Conservation (phyloP, 2,113 vertebrate species). For the Callopanchax toddi region DNA sequence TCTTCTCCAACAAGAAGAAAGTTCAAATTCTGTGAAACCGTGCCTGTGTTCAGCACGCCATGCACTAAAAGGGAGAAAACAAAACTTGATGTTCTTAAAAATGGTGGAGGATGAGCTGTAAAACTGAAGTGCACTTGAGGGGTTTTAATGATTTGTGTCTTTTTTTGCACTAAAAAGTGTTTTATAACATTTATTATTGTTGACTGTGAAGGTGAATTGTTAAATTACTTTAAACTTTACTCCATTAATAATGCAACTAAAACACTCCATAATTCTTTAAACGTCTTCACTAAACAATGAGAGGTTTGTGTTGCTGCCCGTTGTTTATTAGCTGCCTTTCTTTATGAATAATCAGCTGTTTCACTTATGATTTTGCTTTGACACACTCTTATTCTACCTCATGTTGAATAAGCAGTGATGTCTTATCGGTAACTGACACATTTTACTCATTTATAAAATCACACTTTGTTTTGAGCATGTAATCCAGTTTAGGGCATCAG, state of each 20-base stretch:
- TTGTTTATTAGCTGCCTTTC: background rate
- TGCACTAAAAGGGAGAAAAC: slow-evolving; percentile 11
- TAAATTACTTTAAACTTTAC: slow-evolving; percentile 17
- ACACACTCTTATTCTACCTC: background rate
- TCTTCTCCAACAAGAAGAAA: slow-evolving; percentile 53
- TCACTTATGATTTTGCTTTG: background rate
- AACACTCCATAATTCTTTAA: slow-evolving; percentile 6
- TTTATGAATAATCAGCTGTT: background rate
- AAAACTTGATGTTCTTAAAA: background rate
- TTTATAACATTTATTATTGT: background rate
- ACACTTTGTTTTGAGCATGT: background rate
- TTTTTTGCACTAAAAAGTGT: background rate
- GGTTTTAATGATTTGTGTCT: background rate
- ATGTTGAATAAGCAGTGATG: background rate
- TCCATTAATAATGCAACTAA: background rate
- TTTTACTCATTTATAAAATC: background rate
- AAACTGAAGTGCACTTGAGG: slow-evolving; percentile 1
- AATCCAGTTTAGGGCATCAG: background rate
- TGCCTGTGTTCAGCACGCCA: background rate
- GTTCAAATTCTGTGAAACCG: slow-evolving; percentile 35
- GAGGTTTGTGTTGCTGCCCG: too few species aligned
- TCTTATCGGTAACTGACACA: background rate
- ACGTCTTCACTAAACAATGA: too few species aligned
- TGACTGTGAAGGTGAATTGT: background rate
- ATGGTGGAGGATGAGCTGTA: background rate